Base-by-base conservation (phyloP, 1,140 invertebrate species). In the Heliothis virescens region DNA sequence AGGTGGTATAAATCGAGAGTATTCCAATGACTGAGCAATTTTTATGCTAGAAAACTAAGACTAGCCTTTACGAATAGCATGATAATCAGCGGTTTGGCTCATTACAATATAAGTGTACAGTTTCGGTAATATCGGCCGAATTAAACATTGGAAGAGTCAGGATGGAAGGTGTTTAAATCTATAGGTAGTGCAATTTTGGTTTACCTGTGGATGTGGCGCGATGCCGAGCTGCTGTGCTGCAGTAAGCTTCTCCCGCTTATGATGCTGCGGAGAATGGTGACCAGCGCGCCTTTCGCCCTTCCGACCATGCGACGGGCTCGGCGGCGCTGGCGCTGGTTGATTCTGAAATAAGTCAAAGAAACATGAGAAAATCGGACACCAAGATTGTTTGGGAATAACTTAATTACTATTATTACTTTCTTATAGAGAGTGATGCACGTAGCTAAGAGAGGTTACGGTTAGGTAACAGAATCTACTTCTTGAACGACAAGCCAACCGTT, bases 161-260 rank as follows among this genome's bases (percentile, higher is more conserved):
- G 1, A 1, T 26, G 21, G 21, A 26, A 26, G 21, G 21, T 26
- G 21, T 26, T n/a, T 15, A 53, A 11, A 53, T 53, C 4, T 53
- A 53, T 53, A 21, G 12, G 15, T 53, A 21, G 12, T 3, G 12
- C 13, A 11, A 12, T 62, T 62, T 29, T 29, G 12, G 2, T 3
- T 71, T 84, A 94, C 93, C 88, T 95, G 94, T 15, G 94, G 94
- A 81, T 95, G 94, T 41, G 92, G 93, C 5, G 91, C 93, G 16
- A 95, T 92, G 34, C 94, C 94, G 62, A 95, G 86, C 79, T 95
- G 94, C 72, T 95, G 94, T 9, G 93, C 94, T 11, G 94, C 94
- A 1, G 92, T 92, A 13, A 95, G 91, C 63, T 95, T 94, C 82
- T 95, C 94, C 47, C 92, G 85, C 52, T 94, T 93, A 75, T 94